Evolutionary conservation across 2,113 vertebrate species (phyloP).

Genomic region (Syngnathus scovelli): DNA sequence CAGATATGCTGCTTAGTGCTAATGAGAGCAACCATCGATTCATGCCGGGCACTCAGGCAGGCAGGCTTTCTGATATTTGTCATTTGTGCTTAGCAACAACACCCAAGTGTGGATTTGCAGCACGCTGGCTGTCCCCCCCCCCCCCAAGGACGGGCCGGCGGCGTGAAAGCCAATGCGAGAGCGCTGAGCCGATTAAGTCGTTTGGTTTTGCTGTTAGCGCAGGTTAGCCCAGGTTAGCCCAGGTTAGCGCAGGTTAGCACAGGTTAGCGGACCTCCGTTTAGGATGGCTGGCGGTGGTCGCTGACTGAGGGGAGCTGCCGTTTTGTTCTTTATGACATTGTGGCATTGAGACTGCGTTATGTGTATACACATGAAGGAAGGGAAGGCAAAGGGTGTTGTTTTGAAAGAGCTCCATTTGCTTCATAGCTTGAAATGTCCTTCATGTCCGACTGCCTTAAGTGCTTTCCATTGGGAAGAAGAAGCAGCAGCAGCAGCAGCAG

Average conservation of each 20-base stretch:
- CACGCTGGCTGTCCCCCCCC: too few species aligned
- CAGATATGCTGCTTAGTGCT: slow-evolving; percentile 25
- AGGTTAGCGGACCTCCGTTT: slow-evolving; percentile 13
- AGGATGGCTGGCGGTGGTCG: not conserved
- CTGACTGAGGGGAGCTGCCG: slow-evolving; percentile 1
- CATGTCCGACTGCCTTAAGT: slow-evolving; percentile 71
- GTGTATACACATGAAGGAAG: slow-evolving; percentile 41
- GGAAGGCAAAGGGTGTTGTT: slow-evolving; percentile 23
- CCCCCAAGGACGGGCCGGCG: not conserved
- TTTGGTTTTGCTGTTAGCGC: slow-evolving; percentile 42
- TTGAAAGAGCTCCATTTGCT: slow-evolving; percentile 34
- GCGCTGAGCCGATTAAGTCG: slow-evolving; percentile 47
- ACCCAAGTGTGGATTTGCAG: slow-evolving; percentile 22
- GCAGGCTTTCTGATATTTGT: slow-evolving; percentile 1
- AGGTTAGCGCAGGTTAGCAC: slow-evolving; percentile 19
- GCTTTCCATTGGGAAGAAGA: slow-evolving; percentile 62
- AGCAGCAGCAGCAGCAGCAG: not conserved
- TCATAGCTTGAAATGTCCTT: slow-evolving; percentile 69
- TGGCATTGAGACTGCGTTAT: slow-evolving; percentile 37
- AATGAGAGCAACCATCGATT: slow-evolving; percentile 30
- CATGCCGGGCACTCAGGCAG: not conserved
- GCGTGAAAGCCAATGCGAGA: slow-evolving; percentile 19
- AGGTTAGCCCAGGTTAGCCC: slow-evolving; percentile 20
- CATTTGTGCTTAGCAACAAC: slow-evolving; percentile 18
- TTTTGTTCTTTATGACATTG: slow-evolving; percentile 12